Conservation (phyloP, 2,888 invertebrate species). For the Eristalinus aeneus region DNA sequence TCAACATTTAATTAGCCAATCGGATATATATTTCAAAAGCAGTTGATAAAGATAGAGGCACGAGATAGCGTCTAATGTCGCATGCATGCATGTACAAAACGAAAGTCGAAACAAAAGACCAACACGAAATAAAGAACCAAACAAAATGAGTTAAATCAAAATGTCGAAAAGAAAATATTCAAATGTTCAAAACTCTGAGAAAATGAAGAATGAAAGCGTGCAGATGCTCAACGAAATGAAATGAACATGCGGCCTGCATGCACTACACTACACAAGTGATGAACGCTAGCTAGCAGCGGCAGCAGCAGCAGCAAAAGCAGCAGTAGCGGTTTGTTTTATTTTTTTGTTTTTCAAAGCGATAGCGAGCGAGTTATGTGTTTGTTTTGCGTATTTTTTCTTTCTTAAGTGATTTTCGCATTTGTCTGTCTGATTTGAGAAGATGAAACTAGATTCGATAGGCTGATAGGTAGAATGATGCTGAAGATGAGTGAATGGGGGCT, state of each 20-base stretch:
- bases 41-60: conserved; percentile 66
- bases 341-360: too few species aligned
- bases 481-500: conserved; percentile 36
- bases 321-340: too few species aligned
- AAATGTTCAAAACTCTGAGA: too few species aligned
- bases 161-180: too few species aligned
- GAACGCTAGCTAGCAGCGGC: conserved; percentile 27
- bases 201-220: neutral
- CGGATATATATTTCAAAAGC: conserved; percentile 55
- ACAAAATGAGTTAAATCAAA: neutral
- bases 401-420: conserved; percentile 80
- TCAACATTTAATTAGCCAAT: conserved; percentile 66
- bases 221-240: neutral
- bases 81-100: conserved; percentile 45
- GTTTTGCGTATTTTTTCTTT: conserved; percentile 30
- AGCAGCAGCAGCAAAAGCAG: conserved; percentile 3
- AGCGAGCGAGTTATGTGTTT: neutral
- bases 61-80: conserved; percentile 43
- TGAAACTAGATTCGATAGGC: conserved; percentile 19
- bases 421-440: conserved; percentile 70
- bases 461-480: conserved; percentile 22
- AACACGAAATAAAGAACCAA: neutral
- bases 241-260: conserved; percentile 46
- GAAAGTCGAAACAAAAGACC: neutral
- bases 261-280: conserved; percentile 22